phyloP scores from a whole-genome alignment of 1,140 invertebrate genomes.

The Pseudomyrmex dendroicus region DNA sequence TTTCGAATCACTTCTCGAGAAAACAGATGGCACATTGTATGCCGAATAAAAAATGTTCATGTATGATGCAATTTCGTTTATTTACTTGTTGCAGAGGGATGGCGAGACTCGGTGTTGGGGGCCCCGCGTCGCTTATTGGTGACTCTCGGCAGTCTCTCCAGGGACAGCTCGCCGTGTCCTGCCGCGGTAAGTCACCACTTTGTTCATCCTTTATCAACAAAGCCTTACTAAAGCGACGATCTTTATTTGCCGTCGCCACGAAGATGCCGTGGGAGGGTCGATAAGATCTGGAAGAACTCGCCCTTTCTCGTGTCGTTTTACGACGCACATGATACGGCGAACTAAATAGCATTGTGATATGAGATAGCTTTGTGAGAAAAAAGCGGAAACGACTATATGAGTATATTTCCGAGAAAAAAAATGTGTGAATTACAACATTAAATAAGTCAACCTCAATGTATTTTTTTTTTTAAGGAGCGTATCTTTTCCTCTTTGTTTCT shows the following conservation, averaged over 20 bases:
- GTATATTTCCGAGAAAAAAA: too few species aligned
- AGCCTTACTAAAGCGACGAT: constrained; percentile 5
- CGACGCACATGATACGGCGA: neutral
- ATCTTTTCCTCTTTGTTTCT: neutral
- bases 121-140: constrained; percentile 82
- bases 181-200: constrained; percentile 78
- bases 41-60: constrained; percentile 36
- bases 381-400: neutral
- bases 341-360: neutral
- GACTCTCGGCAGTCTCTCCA: constrained; percentile 83
- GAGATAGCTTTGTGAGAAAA: neutral
- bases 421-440: too few species aligned
- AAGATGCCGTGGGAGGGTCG: constrained; percentile 5
- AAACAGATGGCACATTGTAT: constrained; percentile 49
- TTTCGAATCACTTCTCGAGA: neutral
- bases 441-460: too few species aligned
- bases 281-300: constrained; percentile 13
- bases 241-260: constrained; percentile 29
- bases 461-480: too few species aligned
- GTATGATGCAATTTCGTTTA: constrained; percentile 65
- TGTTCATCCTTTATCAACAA: constrained; percentile 62
- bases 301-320: neutral
- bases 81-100: constrained; percentile 82
- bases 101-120: constrained; percentile 84
- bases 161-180: constrained; percentile 81